Evolutionary conservation across 2,797 vertebrate species (phyloP).

Genomic region (Propithecus deckenii): DNA sequence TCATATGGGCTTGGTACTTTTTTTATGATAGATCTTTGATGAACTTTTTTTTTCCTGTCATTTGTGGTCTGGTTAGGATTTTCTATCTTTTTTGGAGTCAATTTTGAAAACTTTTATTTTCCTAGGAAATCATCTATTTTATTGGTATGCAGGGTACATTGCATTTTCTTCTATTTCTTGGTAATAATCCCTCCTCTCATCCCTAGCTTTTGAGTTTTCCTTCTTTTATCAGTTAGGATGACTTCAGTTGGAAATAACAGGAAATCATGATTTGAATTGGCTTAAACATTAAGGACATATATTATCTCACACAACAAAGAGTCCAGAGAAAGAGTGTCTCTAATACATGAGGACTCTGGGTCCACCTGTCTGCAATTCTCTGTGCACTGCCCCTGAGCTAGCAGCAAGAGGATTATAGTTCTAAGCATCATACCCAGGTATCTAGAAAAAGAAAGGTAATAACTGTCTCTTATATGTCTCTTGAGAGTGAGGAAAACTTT

Average conservation of each 20-base stretch:
- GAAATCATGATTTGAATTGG: constrained; percentile 25
- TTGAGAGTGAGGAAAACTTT: background rate
- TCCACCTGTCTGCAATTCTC: background rate
- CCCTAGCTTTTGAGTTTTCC: background rate
- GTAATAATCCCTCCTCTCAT: background rate
- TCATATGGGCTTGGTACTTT: background rate
- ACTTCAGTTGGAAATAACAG: constrained; percentile 63
- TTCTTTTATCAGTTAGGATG: constrained; percentile 31
- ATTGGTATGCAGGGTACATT: background rate
- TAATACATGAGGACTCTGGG: background rate
- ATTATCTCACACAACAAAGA: constrained; percentile 48
- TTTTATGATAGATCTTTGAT: background rate
- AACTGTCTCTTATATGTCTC: background rate
- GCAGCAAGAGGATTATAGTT: background rate
- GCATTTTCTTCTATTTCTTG: background rate
- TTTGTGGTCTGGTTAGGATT: background rate
- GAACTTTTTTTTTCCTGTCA: background rate
- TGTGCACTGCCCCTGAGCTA: background rate
- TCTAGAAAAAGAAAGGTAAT: background rate
- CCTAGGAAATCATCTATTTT: background rate
- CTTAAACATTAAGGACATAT: constrained; percentile 28
- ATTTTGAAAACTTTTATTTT: background rate
- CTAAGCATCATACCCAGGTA: background rate
- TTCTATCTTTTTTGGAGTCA: background rate
- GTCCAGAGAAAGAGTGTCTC: constrained; percentile 26